Percentiles rank a stretch among this genome's conserved stretches.
Conservation (phyloP, 2,113 vertebrate genomes). For the Poeciliopsis turrubarensis region DNA sequence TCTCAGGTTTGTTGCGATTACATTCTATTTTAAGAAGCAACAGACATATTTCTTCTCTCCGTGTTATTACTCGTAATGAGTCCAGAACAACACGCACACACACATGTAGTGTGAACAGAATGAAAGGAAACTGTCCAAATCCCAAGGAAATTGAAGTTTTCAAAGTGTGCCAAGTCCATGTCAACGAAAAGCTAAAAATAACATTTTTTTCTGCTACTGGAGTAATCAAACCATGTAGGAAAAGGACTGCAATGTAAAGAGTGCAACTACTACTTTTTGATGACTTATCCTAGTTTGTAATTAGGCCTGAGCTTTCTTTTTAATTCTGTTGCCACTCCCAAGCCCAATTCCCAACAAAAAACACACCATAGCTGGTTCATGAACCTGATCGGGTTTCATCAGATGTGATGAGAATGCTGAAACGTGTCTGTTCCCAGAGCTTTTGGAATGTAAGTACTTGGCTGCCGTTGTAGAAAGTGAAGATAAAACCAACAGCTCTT, state of each 20-base stretch:
- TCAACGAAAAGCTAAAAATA: constrained; percentile 11
- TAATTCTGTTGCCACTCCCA: constrained; percentile 66
- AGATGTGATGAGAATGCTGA: constrained; percentile 72
- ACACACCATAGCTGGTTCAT: constrained; percentile 54
- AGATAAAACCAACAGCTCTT: constrained; percentile 32
- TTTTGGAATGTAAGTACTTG: constrained; percentile 65
- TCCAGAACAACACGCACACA: not conserved
- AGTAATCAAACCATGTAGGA: constrained; percentile 25
- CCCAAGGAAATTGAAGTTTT: not conserved
- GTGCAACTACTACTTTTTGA: constrained; percentile 55
- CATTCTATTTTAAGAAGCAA: constrained; percentile 20
- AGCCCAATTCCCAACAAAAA: constrained; percentile 67
- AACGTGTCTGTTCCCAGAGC: constrained; percentile 71
- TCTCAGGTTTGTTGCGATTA: constrained; percentile 36
- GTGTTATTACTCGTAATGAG: constrained; percentile 1
- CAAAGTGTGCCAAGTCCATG: not conserved
- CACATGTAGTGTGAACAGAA: constrained; percentile 6
- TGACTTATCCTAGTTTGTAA: constrained; percentile 64
- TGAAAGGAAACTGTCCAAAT: not conserved
- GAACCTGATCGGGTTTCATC: constrained; percentile 74
- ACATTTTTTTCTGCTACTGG: constrained; percentile 10
- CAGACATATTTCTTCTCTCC: constrained; percentile 30
- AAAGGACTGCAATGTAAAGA: constrained; percentile 21
- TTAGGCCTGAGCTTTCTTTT: constrained; percentile 65
- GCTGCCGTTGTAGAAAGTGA: constrained; percentile 38